phyloP scores from a whole-genome alignment of 35 echinoderm and acorn worm species.

The Patiria miniata region DNA sequence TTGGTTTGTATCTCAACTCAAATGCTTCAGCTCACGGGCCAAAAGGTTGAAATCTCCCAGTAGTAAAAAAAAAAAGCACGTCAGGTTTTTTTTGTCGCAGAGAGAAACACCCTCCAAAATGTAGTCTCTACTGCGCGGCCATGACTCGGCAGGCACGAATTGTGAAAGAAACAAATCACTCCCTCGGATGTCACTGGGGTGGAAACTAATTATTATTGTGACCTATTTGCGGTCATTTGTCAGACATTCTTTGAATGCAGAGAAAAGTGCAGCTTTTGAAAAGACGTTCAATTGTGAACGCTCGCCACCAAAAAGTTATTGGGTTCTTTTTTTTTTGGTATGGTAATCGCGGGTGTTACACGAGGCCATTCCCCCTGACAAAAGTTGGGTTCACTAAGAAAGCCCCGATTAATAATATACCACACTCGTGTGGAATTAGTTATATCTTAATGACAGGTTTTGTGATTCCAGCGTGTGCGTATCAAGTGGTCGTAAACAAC shows the following conservation, averaged over 20 bases:
- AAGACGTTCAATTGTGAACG: neutral
- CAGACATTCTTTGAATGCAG: neutral
- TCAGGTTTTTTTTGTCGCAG: too few species aligned
- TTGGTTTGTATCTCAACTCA: too few species aligned
- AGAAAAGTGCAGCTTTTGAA: conserved; percentile 1
- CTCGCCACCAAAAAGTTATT: neutral
- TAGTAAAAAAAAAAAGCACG: too few species aligned
- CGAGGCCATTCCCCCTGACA: conserved; percentile 6
- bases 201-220: conserved; percentile 29
- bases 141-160: neutral
- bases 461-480: too few species aligned
- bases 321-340: neutral
- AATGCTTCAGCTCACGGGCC: too few species aligned
- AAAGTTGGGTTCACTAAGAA: neutral
- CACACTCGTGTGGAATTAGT: too few species aligned
- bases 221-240: conserved; percentile 31
- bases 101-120: neutral
- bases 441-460: too few species aligned
- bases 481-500: too few species aligned
- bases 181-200: conserved; percentile 23
- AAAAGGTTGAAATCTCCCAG: too few species aligned
- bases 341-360: conserved; percentile 8
- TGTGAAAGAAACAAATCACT: neutral
- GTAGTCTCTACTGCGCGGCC: neutral
- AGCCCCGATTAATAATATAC: too few species aligned